Percentiles rank a stretch among this genome's conserved stretches.
phyloP scores from a whole-genome alignment of 2,888 invertebrate genomes.

The Drosophila phalerata region DNA sequence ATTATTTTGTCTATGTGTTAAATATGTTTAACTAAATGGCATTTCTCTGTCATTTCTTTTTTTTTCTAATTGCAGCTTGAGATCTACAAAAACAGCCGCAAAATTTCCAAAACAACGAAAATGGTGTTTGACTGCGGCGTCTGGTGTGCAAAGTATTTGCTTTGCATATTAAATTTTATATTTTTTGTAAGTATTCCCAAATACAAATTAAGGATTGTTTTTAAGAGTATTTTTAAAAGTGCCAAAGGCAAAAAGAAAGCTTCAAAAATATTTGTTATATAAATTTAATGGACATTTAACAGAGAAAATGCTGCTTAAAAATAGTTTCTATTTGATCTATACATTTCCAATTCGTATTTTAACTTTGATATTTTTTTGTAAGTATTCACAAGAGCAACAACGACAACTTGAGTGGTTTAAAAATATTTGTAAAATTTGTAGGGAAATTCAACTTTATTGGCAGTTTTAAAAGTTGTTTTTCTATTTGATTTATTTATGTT shows the following conservation, averaged over 20 bases:
- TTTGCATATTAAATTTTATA: constrained; percentile 90
- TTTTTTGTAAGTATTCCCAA: constrained; percentile 79
- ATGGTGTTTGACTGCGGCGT: constrained; percentile 88
- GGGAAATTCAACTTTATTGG: constrained; percentile 3
- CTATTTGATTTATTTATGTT: constrained; percentile 3
- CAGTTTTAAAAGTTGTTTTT: constrained; percentile 7
- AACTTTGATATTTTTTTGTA: constrained; percentile 85
- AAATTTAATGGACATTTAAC: constrained; percentile 19
- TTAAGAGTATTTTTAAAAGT: no score
- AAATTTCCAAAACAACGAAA: constrained; percentile 77
- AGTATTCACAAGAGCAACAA: constrained; percentile 65
- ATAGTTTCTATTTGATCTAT: not conserved
- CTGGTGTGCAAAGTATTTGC: constrained; percentile 89
- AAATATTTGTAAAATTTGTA: not conserved
- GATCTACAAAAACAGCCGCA: constrained; percentile 62
- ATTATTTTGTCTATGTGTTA: constrained; percentile 7
- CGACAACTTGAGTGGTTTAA: not conserved
- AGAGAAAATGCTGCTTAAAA: constrained; percentile 8
- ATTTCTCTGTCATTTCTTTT: constrained; percentile 12
- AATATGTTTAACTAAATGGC: constrained; percentile 19
- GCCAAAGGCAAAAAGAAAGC: no score
- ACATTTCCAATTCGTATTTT: constrained; percentile 85
- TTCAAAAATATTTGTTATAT: no score
- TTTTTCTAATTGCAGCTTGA: constrained; percentile 55
- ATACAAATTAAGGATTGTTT: not conserved